Percentiles rank a stretch among this genome's conserved stretches.
Conservation (phyloP, 1,140 invertebrate genomes). For the Scaptomyza montana region DNA sequence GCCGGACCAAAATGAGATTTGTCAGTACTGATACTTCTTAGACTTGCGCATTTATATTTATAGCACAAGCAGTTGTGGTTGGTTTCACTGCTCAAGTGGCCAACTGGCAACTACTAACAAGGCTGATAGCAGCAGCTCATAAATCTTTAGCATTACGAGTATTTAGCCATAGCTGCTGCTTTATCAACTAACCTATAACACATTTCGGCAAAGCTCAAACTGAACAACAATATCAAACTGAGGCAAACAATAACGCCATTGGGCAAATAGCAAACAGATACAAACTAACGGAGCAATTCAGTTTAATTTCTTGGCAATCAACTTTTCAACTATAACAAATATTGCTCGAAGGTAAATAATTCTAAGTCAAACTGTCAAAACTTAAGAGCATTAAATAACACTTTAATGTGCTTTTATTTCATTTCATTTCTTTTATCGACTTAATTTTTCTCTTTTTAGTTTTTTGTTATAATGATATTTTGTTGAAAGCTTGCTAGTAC, state of each 20-base stretch:
- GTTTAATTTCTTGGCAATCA: neutral
- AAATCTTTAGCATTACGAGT: slow-evolving; percentile 40
- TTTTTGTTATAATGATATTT: too few relatives aligned
- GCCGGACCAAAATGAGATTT: slow-evolving; percentile 64
- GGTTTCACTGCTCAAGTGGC: slow-evolving; percentile 3
- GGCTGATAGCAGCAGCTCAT: slow-evolving; percentile 34
- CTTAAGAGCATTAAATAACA: too few relatives aligned
- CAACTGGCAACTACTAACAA: slow-evolving; percentile 8
- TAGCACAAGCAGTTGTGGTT: slow-evolving; percentile 11
- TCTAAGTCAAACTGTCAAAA: too few relatives aligned
- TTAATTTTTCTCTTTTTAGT: too few relatives aligned
- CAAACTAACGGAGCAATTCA: slow-evolving; percentile 1
- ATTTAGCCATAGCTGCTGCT: slow-evolving; percentile 44
- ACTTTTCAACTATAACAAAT: neutral
- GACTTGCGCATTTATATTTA: slow-evolving; percentile 33
- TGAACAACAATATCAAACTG: neutral
- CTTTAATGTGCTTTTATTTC: too few relatives aligned
- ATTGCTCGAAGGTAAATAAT: neutral
- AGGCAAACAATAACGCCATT: neutral
- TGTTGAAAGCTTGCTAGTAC: too few relatives aligned
- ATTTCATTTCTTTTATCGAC: too few relatives aligned
- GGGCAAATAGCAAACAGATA: slow-evolving; percentile 4
- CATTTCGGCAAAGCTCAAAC: slow-evolving; percentile 4
- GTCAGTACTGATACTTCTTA: slow-evolving; percentile 56
- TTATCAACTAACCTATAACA: slow-evolving; percentile 26